Conservation (phyloP, 2,888 invertebrate genomes). For the Pollenia amentaria region DNA sequence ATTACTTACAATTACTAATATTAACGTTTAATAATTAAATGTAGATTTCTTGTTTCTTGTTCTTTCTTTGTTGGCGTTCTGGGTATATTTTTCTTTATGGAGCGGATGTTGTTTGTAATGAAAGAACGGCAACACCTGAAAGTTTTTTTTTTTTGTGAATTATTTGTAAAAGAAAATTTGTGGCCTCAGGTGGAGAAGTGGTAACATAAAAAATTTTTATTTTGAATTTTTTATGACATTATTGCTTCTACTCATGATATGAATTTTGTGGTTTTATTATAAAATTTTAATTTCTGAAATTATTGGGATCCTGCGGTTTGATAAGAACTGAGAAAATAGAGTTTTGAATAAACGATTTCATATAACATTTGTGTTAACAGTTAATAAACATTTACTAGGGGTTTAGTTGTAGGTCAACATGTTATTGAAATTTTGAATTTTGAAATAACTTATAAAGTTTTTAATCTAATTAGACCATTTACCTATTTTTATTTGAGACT, state of each 20-base stretch:
- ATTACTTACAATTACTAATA: slow-evolving; percentile 73
- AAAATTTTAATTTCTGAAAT: slow-evolving; percentile 12
- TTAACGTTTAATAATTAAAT: slow-evolving; percentile 74
- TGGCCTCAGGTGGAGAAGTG: slow-evolving; percentile 45
- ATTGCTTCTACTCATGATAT: slow-evolving; percentile 58
- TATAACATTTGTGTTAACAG: too few relatives aligned
- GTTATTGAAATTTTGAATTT: too few relatives aligned
- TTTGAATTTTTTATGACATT: slow-evolving; percentile 48
- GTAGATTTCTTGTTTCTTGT: slow-evolving; percentile 70
- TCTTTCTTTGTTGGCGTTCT: slow-evolving; percentile 45
- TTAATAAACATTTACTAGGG: too few relatives aligned
- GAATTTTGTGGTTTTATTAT: slow-evolving; percentile 38
- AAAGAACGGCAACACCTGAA: slow-evolving; percentile 67
- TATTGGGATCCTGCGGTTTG: background rate
- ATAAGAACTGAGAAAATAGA: too few relatives aligned
- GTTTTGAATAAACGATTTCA: too few relatives aligned
- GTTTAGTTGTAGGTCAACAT: too few relatives aligned
- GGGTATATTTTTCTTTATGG: slow-evolving; percentile 42
- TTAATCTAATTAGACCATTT: too few relatives aligned
- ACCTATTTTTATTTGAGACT: too few relatives aligned
- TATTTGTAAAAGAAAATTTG: slow-evolving; percentile 49
- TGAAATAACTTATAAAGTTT: too few relatives aligned
- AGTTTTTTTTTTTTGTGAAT: background rate
- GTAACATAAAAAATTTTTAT: slow-evolving; percentile 33
- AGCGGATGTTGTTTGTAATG: slow-evolving; percentile 70